These are phyloP conservation scores for Porites lutea DNA, from an alignment of 64 coral and sea anemone species.

Conservation along the genomic window DNA sequence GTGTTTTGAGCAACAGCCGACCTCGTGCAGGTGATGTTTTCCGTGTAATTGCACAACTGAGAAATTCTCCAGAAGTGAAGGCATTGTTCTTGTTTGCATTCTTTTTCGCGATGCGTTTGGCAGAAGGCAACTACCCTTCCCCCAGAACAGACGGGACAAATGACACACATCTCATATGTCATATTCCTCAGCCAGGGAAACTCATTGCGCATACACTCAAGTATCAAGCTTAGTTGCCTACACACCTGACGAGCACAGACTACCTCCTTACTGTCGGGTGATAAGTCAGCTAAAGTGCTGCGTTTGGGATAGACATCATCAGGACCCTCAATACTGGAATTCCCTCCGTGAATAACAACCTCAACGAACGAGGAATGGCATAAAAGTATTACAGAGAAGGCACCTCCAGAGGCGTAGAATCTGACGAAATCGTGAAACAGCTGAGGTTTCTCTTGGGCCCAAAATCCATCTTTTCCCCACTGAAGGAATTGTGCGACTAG, in stretches of 20 bases:
- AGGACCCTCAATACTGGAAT: too few species aligned
- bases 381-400: neutral
- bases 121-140: neutral
- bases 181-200: neutral
- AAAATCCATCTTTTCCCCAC: neutral
- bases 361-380: slow-evolving; percentile 5
- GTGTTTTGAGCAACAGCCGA: too few species aligned
- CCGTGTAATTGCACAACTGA: neutral
- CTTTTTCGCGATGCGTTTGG: neutral
- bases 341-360: neutral
- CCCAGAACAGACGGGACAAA: slow-evolving; percentile 13
- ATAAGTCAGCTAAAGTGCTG: too few species aligned
- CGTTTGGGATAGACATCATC: neutral
- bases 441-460: neutral
- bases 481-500: neutral
- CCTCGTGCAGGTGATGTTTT: too few species aligned
- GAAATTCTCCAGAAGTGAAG: neutral
- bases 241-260: neutral
- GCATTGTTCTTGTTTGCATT: neutral
- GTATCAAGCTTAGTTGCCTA: neutral
- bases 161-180: slow-evolving; percentile 23
- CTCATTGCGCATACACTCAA: neutral
- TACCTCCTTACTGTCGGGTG: neutral
- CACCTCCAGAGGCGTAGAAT: neutral
- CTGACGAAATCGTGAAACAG: neutral